These are phyloP conservation scores for Helarctos malayanus DNA, from an alignment of 2,797 vertebrate species.

Conservation along the genomic window DNA sequence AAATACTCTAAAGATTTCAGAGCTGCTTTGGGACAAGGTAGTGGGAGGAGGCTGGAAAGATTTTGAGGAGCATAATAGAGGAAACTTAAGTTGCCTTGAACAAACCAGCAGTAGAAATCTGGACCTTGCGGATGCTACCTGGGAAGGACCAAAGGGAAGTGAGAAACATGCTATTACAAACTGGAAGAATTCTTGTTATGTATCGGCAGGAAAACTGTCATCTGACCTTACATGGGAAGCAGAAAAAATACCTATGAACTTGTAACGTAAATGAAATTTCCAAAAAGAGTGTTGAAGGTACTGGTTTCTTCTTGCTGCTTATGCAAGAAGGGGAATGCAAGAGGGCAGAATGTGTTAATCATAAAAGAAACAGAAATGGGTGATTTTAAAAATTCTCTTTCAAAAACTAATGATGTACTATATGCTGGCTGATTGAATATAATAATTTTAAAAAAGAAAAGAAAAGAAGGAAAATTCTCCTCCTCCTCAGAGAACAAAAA, in stretches of 20 bases:
- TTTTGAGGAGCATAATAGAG: background rate
- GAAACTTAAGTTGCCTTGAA: background rate
- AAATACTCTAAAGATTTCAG: slow-evolving; percentile 5
- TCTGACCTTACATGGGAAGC: background rate
- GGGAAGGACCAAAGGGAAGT: background rate
- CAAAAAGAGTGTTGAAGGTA: background rate
- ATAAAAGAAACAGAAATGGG: background rate
- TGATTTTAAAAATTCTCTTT: background rate
- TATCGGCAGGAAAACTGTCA: background rate
- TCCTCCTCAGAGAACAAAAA: background rate
- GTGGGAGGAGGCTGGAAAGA: background rate
- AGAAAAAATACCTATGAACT: background rate
- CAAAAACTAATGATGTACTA: too few species aligned
- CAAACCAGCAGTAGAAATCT: background rate
- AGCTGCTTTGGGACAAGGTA: background rate
- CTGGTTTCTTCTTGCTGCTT: background rate
- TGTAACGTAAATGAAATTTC: background rate
- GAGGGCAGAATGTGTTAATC: background rate
- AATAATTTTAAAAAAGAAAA: too few species aligned
- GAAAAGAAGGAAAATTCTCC: background rate
- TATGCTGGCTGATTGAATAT: too few species aligned
- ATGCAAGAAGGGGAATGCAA: background rate
- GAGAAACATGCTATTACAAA: background rate
- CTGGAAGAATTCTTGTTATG: background rate
- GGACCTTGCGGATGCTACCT: background rate